Base-by-base conservation (phyloP, 2,888 invertebrate genomes). In the Liposcelis brunnea region DNA sequence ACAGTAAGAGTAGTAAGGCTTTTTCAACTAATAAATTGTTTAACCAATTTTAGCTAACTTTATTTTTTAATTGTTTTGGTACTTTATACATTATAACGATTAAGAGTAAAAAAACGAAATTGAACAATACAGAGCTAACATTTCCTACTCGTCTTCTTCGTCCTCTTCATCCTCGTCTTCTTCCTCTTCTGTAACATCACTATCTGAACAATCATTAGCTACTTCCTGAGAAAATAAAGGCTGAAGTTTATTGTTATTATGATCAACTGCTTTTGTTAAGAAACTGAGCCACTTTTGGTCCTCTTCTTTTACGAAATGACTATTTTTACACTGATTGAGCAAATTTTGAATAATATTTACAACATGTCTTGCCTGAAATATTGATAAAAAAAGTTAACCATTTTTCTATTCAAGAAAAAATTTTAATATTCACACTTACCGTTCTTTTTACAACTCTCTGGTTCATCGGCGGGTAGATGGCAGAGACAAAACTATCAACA, bases 211-310 rank as follows among this genome's bases (percentile, higher is more conserved):
- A 26, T 26, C 26, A 8, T 26, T 26, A 26, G 5, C 8, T 26
- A 26, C 4, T 26, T 26, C 26, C 26, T 26, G 35, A 26, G 43
- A 12, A 15, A 50, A 43, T 18, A 50, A 35, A 3, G 49, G 49
- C 44, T 50, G 51, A 12, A 51, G 44, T 31, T 49, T 52, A 31
- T 52, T 49, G 33, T 50, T 49, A 34, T 52, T 52, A 36, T 50
- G 49, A 38, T 49, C 47, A 33, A 49, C 50, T 34, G 50, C 50
- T 42, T 49, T 50, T 12, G 48, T 38, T 11, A 52, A 44, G 42
- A 52, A 49, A 42, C 47, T 43, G 8, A 49, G 42, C 52, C 52
- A 52, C 1, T 34, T 18, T 5, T 33, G 37, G 32, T 52, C 52
- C 10, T 48, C 44, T n/a, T 49, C 50, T 11, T 37, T 42, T 6